phyloP scores from a whole-genome alignment of 2,888 invertebrate genomes.

The Poecilobothrus nobilitatus region DNA sequence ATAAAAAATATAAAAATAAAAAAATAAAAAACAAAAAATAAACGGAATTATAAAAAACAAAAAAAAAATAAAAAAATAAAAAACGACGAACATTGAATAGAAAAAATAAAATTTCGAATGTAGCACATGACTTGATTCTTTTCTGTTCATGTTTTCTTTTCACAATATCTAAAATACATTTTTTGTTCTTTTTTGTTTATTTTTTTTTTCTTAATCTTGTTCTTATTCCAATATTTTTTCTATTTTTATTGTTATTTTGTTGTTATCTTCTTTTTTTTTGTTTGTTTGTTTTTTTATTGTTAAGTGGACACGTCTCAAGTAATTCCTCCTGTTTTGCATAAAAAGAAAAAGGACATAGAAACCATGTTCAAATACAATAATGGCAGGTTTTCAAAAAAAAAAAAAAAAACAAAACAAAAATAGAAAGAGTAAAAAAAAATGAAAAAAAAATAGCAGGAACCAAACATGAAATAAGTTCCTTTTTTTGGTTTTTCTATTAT shows the following conservation, averaged over 20 bases:
- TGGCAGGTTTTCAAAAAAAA: background rate
- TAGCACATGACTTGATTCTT: background rate
- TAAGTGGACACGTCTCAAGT: constrained; percentile 13
- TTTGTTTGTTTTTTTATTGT: background rate
- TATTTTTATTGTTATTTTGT: no score
- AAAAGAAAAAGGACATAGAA: background rate
- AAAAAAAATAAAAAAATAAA: no score
- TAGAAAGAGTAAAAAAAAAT: no score
- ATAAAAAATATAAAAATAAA: no score
- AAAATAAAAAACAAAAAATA: no score
- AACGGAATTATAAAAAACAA: no score
- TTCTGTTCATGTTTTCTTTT: background rate
- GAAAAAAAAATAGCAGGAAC: background rate
- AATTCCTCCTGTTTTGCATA: constrained; percentile 11
- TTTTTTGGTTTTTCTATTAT: background rate
- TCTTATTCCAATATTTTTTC: background rate
- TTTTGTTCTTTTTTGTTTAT: background rate
- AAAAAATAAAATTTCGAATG: background rate
- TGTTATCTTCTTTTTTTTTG: background rate
- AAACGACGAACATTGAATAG: no score
- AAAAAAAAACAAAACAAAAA: no score
- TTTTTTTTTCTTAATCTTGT: background rate
- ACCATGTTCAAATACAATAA: background rate
- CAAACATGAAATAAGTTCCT: background rate
- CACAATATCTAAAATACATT: background rate